Percentiles rank a stretch among this genome's conserved stretches.
phyloP scores from a whole-genome alignment of 2,113 vertebrate genomes.

The Neopipo cinnamomea region DNA sequence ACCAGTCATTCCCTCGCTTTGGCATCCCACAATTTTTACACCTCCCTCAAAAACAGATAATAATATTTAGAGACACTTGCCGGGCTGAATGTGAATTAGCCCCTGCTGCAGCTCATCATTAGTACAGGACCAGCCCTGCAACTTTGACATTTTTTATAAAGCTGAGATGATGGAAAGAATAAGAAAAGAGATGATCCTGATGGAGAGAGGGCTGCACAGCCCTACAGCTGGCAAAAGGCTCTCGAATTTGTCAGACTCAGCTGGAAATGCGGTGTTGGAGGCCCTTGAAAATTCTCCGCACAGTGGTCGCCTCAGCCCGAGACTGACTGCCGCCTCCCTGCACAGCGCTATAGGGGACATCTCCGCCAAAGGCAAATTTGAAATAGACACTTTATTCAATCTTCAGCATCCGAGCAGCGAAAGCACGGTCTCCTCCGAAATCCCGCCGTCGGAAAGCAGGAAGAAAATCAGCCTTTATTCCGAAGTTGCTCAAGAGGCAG shows the following conservation, averaged over 20 bases:
- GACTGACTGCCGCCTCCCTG: conserved; percentile 92
- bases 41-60: conserved; percentile 91
- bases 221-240: conserved; percentile 93
- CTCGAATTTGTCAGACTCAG: conserved; percentile 87
- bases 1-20: conserved; percentile 93
- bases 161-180: conserved; percentile 99
- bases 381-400: conserved; percentile 97
- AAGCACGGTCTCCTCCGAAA: conserved; percentile 85
- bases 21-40: conserved; percentile 87
- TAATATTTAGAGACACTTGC: conserved; percentile 91
- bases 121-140: conserved; percentile 85
- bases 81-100: conserved; percentile 94
- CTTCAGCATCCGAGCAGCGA: conserved; percentile 86
- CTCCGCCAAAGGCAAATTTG: conserved; percentile 95
- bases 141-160: conserved; percentile 83
- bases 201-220: conserved; percentile 98
- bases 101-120: conserved; percentile 87
- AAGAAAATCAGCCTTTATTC: conserved; percentile 95
- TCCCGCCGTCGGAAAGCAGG: conserved; percentile 87
- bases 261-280: conserved; percentile 94
- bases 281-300: conserved; percentile 99
- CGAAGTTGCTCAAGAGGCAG: conserved; percentile 92
- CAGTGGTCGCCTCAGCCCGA: conserved; percentile 93
- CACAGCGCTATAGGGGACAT: conserved; percentile 91
- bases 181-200: conserved; percentile 99